Evolutionary conservation across 2,113 vertebrate genomes (phyloP), one percentile per base, ranked within the genome.

Genomic region (Pangasianodon gigas): DNA sequence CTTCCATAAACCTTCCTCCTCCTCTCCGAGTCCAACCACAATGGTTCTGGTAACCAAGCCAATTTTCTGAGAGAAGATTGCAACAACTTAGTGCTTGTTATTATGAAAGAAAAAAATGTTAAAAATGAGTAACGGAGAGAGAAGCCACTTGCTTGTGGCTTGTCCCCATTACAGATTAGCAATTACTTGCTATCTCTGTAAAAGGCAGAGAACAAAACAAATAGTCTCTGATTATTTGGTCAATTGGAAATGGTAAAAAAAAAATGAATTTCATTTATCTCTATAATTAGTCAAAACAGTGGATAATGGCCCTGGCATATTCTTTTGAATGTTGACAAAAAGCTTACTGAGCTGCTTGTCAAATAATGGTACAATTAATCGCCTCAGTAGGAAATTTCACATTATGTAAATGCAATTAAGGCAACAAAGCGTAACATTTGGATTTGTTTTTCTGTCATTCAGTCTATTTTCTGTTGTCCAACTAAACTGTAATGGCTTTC

Each of bases 371-470:
- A 10, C 56, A 54, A 44, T 65, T 54, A 84, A 84, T 90, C 51
- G 51, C 41, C 6, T 79, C 19, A 77, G 5, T 79, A 71, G 46
- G 32, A 77, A 89, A 62, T 89, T 58, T 77, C 67, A 62, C 84
- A 58, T 79, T 90, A 77, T 90, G 26, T 69, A 69, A 88, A 88
- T 69, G 86, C 46, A 87, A 77, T 87, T 52, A 83, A 83, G 16
- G 32, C 44, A 67, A 48, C 87, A 87, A 87, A 81, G 86, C 41
- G 19, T 14, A 79, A 46, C 44, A 32, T 16, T 32, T 48, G 32
- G 16, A 26, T 51, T 85, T 48, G 56, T 74, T 86, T 86, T 32
- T 75, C 54, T 69, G 65, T 51, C 29, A 18, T 71, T 86, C 16
- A 4, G 18, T 74, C 9, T 75, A 5, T 87, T 87, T 56, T 44